Percentiles rank a stretch among this genome's conserved stretches.
These are phyloP conservation scores for Brachyistius frenatus DNA, from an alignment of 2,113 vertebrate species.

Conservation along the genomic window DNA sequence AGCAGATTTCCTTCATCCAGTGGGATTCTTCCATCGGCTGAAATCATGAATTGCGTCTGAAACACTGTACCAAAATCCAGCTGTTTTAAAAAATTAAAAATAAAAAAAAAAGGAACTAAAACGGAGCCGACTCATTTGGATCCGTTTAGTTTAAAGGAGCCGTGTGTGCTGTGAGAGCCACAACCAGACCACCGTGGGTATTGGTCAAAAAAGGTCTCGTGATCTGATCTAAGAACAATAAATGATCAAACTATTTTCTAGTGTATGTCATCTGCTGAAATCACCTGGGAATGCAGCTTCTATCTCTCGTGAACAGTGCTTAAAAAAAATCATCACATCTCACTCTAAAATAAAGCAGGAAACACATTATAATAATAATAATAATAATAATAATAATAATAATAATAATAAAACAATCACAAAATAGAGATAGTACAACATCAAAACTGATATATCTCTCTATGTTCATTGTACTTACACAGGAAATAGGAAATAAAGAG, in stretches of 20 bases:
- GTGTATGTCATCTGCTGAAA: constrained; percentile 42
- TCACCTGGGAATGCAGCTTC: constrained; percentile 69
- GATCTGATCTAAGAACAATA: not conserved
- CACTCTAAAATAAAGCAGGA: constrained; percentile 61
- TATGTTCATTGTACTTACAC: constrained; percentile 75
- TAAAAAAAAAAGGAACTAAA: too few species aligned
- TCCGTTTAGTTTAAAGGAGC: too few species aligned
- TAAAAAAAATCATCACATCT: constrained; percentile 66
- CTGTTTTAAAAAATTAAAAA: too few species aligned
- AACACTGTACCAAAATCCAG: too few species aligned
- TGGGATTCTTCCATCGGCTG: too few species aligned
- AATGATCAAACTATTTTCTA: not conserved
- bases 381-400: constrained; percentile 8
- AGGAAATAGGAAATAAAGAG: constrained; percentile 62
- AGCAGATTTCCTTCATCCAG: too few species aligned
- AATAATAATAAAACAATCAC: constrained; percentile 51
- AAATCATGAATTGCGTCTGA: too few species aligned
- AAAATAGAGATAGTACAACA: constrained; percentile 65
- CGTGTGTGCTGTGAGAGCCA: too few species aligned
- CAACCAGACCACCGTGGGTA: too few species aligned
- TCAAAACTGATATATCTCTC: constrained; percentile 72
- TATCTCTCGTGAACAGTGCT: constrained; percentile 75
- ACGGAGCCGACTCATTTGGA: too few species aligned
- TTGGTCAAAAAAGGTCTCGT: too few species aligned
- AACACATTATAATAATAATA: constrained; percentile 46